These are phyloP conservation scores for Micromesistius poutassou DNA, from an alignment of 2,797 vertebrate species.

Conservation along the genomic window DNA sequence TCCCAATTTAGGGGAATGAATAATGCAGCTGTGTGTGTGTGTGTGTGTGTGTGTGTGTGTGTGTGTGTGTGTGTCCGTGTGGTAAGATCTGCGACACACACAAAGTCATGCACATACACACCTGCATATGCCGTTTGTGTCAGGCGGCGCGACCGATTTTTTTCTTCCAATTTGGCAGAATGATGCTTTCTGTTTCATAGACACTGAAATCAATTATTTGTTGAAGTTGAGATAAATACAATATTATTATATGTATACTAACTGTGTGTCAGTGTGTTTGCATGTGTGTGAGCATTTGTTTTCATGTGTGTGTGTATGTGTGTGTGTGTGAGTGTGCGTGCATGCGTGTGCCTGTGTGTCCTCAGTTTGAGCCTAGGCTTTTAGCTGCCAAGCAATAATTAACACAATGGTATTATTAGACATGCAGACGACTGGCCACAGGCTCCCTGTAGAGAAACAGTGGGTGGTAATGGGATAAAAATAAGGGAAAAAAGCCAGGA, in stretches of 20 bases:
- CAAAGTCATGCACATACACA: too few relatives aligned
- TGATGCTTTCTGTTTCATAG: too few relatives aligned
- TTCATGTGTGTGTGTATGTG: not conserved
- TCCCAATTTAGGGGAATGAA: constrained; percentile 71
- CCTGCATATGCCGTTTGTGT: too few relatives aligned
- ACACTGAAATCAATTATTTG: too few relatives aligned
- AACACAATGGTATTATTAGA: constrained; percentile 63
- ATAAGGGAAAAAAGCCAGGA: constrained; percentile 15
- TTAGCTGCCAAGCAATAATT: constrained; percentile 68
- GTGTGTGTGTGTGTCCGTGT: constrained; percentile 16
- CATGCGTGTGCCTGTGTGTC: constrained; percentile 17
- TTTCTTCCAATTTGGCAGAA: too few relatives aligned
- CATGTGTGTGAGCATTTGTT: not conserved
- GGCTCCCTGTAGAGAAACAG: constrained; percentile 53
- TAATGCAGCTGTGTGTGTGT: constrained; percentile 59
- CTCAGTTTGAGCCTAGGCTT: constrained; percentile 34
- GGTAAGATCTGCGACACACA: too few relatives aligned
- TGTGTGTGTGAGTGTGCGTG: not conserved
- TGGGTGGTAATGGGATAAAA: constrained; percentile 33
- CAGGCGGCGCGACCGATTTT: too few relatives aligned
- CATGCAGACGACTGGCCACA: constrained; percentile 61
- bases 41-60: constrained; percentile 26
- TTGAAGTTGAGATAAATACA: too few relatives aligned
- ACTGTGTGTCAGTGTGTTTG: not conserved
- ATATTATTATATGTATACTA: constrained; percentile 17